Conservation (phyloP, 1,140 invertebrate species). For the Pseudomyrmex concolor region DNA sequence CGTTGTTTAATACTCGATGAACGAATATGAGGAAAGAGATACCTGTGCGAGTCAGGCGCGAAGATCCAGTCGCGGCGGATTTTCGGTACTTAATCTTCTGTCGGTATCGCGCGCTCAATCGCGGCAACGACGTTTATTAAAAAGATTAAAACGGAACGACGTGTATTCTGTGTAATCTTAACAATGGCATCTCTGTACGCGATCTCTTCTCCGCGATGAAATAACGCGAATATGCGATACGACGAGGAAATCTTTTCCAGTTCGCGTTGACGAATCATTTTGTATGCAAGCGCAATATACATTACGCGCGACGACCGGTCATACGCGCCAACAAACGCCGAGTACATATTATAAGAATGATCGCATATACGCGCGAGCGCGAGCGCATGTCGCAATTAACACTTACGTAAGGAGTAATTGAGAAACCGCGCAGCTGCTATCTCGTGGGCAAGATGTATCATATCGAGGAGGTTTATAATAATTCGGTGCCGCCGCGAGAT, state of each 20-base stretch:
- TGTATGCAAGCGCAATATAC: slow-evolving; percentile 20
- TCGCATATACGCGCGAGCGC: slow-evolving; percentile 35
- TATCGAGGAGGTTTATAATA: slow-evolving; percentile 65
- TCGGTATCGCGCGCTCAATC: slow-evolving; percentile 34
- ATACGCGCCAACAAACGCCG: slow-evolving; percentile 46
- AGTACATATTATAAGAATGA: slow-evolving; percentile 66
- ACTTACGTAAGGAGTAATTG: slow-evolving; percentile 70
- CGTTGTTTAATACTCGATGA: neutral
- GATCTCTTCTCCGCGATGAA: slow-evolving; percentile 1
- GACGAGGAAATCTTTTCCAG: slow-evolving; percentile 52
- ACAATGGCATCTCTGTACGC: slow-evolving; percentile 31
- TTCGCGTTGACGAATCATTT: slow-evolving; percentile 39
- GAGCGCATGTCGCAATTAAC: slow-evolving; percentile 68
- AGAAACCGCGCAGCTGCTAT: slow-evolving; percentile 68
- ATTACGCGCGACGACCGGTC: slow-evolving; percentile 22
- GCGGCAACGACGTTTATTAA: slow-evolving; percentile 26
- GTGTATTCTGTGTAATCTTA: slow-evolving; percentile 16
- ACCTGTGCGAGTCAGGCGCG: neutral
- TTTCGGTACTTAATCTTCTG: slow-evolving; percentile 38
- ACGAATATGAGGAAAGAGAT: slow-evolving; percentile 6
- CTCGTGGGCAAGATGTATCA: slow-evolving; percentile 57
- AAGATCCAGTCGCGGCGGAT: slow-evolving; percentile 32
- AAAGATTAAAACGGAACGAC: neutral
- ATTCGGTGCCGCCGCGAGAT: slow-evolving; percentile 57
- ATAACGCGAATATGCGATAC: slow-evolving; percentile 25